A percentile compares a stretch with the other conserved stretches of the same genome.
Evolutionary conservation across 2,113 vertebrate genomes (phyloP).

Genomic region (Ciconia stormi): DNA sequence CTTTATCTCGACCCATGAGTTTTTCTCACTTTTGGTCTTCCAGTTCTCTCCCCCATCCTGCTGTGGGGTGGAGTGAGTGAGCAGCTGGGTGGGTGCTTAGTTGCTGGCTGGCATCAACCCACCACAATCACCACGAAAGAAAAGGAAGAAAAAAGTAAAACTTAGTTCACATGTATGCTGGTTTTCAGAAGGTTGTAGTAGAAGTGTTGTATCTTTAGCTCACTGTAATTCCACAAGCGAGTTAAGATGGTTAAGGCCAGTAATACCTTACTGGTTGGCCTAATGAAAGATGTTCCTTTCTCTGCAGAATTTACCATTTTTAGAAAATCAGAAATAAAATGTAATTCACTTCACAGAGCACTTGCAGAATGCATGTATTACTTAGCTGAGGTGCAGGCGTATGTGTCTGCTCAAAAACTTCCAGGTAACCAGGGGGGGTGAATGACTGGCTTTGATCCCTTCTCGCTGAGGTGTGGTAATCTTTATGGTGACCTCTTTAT

Average conservation of each 20-base stretch:
- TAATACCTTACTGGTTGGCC: background rate
- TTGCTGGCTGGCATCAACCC: background rate
- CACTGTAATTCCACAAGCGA: background rate
- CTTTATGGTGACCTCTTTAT: background rate
- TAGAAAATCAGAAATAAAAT: background rate
- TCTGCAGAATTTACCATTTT: background rate
- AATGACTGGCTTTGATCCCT: background rate
- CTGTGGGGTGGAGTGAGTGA: background rate
- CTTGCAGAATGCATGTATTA: accelerated
- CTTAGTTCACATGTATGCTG: too few relatives aligned
- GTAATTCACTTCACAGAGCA: background rate
- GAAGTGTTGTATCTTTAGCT: background rate
- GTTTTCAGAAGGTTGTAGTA: background rate
- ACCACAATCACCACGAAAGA: background rate
- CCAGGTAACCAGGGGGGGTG: background rate
- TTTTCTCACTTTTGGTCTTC: background rate
- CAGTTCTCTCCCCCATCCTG: background rate
- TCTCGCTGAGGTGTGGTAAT: background rate
- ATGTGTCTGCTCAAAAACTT: background rate
- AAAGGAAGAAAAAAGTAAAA: background rate
- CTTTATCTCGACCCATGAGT: background rate
- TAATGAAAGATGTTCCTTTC: background rate
- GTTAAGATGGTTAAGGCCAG: too few relatives aligned
- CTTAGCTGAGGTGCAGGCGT: background rate
- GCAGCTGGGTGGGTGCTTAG: background rate